phyloP scores from a whole-genome alignment of 2,113 vertebrate genomes.

The Ovis canadensis region DNA sequence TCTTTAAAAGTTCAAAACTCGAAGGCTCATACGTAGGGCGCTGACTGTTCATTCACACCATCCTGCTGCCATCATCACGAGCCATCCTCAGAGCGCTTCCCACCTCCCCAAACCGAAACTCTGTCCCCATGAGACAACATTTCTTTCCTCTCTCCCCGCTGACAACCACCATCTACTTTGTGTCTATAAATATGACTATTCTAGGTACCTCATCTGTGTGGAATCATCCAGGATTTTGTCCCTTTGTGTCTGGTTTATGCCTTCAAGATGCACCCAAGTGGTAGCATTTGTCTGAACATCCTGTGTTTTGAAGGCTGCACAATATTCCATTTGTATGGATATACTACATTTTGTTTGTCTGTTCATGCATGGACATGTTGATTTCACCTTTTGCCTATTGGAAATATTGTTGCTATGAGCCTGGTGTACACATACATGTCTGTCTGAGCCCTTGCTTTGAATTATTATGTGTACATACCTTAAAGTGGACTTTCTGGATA shows the following conservation, averaged over 20 bases:
- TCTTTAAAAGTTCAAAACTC: background rate
- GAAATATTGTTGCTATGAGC: background rate
- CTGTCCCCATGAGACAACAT: background rate
- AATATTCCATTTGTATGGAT: background rate
- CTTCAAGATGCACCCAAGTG: background rate
- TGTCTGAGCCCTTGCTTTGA: background rate
- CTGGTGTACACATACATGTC: too few species aligned
- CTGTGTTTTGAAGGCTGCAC: background rate
- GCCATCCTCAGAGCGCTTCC: background rate
- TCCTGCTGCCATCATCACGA: background rate
- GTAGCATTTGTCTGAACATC: background rate
- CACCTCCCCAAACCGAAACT: background rate
- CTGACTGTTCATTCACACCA: fast-evolving
- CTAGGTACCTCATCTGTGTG: too few species aligned
- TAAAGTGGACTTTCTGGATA: background rate
- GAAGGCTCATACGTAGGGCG: fast-evolving
- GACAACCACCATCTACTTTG: background rate
- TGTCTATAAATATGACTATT: background rate
- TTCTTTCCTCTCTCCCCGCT: fast-evolving
- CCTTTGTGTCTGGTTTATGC: background rate
- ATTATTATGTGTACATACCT: background rate
- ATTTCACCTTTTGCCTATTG: background rate
- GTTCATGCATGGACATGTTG: fast-evolving
- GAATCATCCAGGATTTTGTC: background rate
- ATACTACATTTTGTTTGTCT: background rate